A percentile compares a stretch with the other conserved stretches of the same genome.
Conservation (phyloP, 1,140 invertebrate species). For the Pollicipes pollicipes region DNA sequence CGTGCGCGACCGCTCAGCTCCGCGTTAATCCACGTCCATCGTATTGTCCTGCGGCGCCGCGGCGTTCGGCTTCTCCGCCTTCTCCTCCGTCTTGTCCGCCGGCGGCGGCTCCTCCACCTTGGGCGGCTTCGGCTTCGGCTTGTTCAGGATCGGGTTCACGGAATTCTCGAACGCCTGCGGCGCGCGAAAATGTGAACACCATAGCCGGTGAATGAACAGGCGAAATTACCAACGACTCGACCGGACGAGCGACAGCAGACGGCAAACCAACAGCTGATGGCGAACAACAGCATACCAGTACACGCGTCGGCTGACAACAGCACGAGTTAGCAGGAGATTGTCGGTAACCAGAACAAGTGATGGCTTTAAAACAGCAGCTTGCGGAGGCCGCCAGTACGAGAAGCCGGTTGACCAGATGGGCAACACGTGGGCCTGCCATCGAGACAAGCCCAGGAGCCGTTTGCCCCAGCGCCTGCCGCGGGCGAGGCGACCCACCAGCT, state of each 20-base stretch:
- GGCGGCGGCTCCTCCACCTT: slow-evolving; percentile 25
- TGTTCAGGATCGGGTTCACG: slow-evolving; percentile 57
- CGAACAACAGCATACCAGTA: background rate
- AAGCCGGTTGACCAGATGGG: background rate
- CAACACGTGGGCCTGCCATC: background rate
- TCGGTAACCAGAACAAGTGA: too few relatives aligned
- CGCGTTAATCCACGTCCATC: background rate
- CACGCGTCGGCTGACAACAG: background rate
- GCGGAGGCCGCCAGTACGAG: background rate
- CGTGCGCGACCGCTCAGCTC: background rate
- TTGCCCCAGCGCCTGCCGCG: background rate
- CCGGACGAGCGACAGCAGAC: too few relatives aligned
- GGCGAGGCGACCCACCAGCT: background rate
- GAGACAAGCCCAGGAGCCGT: background rate
- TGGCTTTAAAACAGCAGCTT: too few relatives aligned
- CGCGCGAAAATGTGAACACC: slow-evolving; percentile 15
- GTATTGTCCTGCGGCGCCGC: background rate
- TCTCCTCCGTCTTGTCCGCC: slow-evolving; percentile 22
- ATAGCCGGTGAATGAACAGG: background rate
- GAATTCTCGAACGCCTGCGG: slow-evolving; percentile 43
- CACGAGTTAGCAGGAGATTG: too few relatives aligned
- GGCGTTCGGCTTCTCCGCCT: slow-evolving; percentile 5
- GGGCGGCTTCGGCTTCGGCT: slow-evolving; percentile 46
- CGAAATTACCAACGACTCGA: too few relatives aligned
- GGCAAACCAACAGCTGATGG: too few relatives aligned